A percentile compares a stretch with the other conserved stretches of the same genome.
These are phyloP conservation scores for Coreius guichenoti DNA, from an alignment of 2,797 vertebrate species.

Conservation along the genomic window DNA sequence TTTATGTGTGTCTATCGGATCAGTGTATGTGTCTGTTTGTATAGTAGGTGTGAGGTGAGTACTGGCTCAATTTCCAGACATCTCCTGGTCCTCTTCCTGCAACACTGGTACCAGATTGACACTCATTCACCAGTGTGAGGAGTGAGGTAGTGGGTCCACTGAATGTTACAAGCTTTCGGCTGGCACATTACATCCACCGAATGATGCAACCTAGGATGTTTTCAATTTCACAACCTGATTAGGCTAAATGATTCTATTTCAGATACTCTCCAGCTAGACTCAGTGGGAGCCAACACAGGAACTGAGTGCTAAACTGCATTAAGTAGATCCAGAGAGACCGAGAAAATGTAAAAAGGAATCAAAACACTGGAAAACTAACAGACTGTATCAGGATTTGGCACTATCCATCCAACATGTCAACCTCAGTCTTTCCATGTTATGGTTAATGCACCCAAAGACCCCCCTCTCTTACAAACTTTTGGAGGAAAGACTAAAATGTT, in stretches of 20 bases:
- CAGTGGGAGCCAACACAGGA: slow-evolving; percentile 49
- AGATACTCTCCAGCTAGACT: slow-evolving; percentile 42
- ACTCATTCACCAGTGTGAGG: not conserved
- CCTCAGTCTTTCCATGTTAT: slow-evolving; percentile 79
- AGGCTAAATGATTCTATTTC: slow-evolving; percentile 41
- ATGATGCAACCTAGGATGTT: slow-evolving; percentile 63
- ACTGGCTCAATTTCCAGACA: slow-evolving; percentile 1
- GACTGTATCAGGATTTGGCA: slow-evolving; percentile 72
- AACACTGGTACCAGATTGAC: slow-evolving; percentile 30
- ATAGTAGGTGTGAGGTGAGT: slow-evolving; percentile 27
- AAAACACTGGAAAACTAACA: slow-evolving; percentile 62
- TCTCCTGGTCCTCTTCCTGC: slow-evolving; percentile 1
- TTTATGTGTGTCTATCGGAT: not conserved
- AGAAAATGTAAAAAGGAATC: slow-evolving; percentile 46
- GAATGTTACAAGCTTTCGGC: slow-evolving; percentile 17
- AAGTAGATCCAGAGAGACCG: slow-evolving; percentile 60
- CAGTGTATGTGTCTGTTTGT: slow-evolving; percentile 24
- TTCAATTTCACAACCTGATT: slow-evolving; percentile 58
- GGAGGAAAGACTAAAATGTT: slow-evolving; percentile 44
- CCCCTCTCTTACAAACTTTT: slow-evolving; percentile 51
- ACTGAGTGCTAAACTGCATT: slow-evolving; percentile 53
- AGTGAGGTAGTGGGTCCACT: slow-evolving; percentile 16
- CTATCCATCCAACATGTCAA: slow-evolving; percentile 57
- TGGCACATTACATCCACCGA: slow-evolving; percentile 15
- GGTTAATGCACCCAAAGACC: slow-evolving; percentile 66